Evolutionary conservation across 2,888 invertebrate genomes (phyloP), one percentile per base, ranked within the genome.

Genomic region (Bugula neritina): DNA sequence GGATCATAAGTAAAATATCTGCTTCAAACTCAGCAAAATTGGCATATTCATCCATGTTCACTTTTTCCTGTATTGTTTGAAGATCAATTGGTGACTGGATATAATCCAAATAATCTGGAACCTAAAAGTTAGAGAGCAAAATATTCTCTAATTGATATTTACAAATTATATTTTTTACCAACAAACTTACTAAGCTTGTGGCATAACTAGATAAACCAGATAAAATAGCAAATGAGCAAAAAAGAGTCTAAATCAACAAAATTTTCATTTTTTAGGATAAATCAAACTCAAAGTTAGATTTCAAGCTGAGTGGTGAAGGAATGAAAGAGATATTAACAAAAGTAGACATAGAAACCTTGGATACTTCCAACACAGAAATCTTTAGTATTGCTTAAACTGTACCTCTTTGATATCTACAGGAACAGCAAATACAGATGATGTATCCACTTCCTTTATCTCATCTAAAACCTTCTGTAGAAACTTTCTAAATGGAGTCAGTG

Each of bases 1-100:
- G 89, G 73, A 97, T 92, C 92, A 99, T 97, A n/a, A 97, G 87
- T 79, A 91, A 89, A 83, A 98, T 97, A 86, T 99, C 98, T 0
- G 87, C 87, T 80, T 94, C 92, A 79, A 98, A 89, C 43, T 91
- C 89, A 74, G 90, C 90, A 55, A 97, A 86, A 55, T 78, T 78
- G 69, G 78, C 77, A 75, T 87, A 87, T 72, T 83, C 76, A 74
- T 85, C 84, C 21, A 77, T 75, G 5, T 84, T 82, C 13, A 86
- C 79, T 75, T 87, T 87, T 27, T 79, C 79, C 74, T 90, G 88
- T 93, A 99, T 98, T 0, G 92, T 93, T 43, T 90, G 89, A 74
- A 95, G 86, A 85, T 94, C 93, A 92, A 94, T 94, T 0, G 94
- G 94, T 72, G 90, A 87, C 71, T 90, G 88, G 1, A 94, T 92